Percentiles rank a stretch among this genome's conserved stretches.
These are phyloP conservation scores for Xenus cinereus DNA, from an alignment of 2,113 vertebrate species.

Conservation along the genomic window DNA sequence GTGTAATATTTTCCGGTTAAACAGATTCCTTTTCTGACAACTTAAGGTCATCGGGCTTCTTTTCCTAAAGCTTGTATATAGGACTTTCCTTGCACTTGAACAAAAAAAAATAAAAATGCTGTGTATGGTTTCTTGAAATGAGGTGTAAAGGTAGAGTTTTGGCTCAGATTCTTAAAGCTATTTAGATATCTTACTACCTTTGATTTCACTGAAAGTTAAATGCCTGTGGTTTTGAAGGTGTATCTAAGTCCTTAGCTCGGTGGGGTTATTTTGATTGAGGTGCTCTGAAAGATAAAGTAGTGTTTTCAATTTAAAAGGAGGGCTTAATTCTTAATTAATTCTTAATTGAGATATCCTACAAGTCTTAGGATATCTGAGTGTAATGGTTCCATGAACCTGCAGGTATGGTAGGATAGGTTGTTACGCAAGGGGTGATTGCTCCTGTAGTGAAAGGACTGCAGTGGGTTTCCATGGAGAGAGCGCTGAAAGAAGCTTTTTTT, in stretches of 20 bases:
- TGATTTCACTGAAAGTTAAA: background rate
- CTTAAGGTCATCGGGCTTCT: background rate
- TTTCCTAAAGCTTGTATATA: background rate
- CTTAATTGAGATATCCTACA: background rate
- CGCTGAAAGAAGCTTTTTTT: background rate
- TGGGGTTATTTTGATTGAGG: fast-evolving
- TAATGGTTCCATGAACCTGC: background rate
- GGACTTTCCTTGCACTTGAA: background rate
- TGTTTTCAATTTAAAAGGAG: background rate
- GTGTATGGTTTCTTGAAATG: background rate
- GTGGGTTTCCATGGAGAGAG: constrained; percentile 44
- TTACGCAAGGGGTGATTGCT: background rate
- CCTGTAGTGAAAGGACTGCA: background rate
- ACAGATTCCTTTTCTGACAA: background rate
- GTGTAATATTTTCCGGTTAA: background rate
- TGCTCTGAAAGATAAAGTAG: background rate
- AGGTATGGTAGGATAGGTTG: background rate
- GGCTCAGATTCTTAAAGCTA: background rate
- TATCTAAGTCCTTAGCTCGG: background rate
- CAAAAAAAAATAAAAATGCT: background rate
- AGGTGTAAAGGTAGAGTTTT: background rate
- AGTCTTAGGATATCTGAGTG: background rate
- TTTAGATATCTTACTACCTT: background rate
- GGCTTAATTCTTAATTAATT: background rate
- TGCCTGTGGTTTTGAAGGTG: background rate